phyloP scores from a whole-genome alignment of 2,113 vertebrate genomes.

The Vimba vimba region DNA sequence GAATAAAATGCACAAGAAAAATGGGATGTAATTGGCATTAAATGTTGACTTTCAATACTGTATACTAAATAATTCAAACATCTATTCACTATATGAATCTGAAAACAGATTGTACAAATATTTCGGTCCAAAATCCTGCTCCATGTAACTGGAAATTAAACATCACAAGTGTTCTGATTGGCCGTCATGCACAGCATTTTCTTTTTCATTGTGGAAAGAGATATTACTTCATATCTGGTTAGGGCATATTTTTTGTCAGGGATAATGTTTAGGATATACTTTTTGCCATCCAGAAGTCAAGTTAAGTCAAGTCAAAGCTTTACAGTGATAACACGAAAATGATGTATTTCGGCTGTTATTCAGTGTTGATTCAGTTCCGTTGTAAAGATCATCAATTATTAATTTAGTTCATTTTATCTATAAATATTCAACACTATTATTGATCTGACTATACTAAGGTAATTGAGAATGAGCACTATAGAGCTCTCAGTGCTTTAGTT shows the following conservation, averaged over 20 bases:
- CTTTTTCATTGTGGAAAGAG: neutral
- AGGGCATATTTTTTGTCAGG: neutral
- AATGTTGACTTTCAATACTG: neutral
- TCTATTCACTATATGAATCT: neutral
- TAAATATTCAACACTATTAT: too few species aligned
- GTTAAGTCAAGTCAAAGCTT: too few species aligned
- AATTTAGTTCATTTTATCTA: too few species aligned
- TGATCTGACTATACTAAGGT: neutral
- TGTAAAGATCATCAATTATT: too few species aligned
- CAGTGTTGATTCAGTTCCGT: too few species aligned
- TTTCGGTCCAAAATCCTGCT: neutral
- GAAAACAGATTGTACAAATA: neutral
- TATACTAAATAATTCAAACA: neutral
- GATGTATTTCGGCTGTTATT: too few species aligned
- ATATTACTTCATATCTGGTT: neutral
- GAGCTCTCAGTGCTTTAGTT: slow-evolving; percentile 47
- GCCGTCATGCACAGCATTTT: neutral
- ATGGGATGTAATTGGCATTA: neutral
- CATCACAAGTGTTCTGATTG: neutral
- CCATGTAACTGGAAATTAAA: neutral
- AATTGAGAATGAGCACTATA: slow-evolving; percentile 4
- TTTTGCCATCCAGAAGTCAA: neutral
- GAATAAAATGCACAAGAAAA: neutral
- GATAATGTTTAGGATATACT: neutral
- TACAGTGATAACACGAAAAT: too few species aligned